These are phyloP conservation scores for Taenioides sp. DNA, from an alignment of 2,797 vertebrate genomes.

Conservation along the genomic window DNA sequence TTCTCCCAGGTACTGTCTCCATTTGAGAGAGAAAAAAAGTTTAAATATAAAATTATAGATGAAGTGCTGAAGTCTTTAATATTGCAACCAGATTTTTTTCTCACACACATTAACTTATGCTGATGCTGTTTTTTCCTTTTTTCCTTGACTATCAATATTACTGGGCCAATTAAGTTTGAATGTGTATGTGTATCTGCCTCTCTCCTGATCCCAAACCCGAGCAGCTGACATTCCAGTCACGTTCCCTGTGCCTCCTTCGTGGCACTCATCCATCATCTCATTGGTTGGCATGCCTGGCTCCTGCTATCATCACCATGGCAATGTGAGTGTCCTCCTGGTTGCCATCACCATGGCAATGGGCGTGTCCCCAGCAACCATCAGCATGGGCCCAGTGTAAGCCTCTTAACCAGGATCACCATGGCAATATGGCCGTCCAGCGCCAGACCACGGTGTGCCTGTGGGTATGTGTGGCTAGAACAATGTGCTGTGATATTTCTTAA, in stretches of 20 bases:
- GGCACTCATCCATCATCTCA: slow-evolving; percentile 77
- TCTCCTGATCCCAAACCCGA: slow-evolving; percentile 46
- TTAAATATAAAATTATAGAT: too few species aligned
- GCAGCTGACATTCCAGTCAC: slow-evolving; percentile 65
- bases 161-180: slow-evolving; percentile 6
- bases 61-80: background rate
- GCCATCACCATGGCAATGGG: slow-evolving; percentile 79
- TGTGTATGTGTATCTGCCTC: slow-evolving; percentile 4
- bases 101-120: background rate
- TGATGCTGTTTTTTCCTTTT: background rate
- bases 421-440: slow-evolving; percentile 64
- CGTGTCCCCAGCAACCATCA: slow-evolving; percentile 78
- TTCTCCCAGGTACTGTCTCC: too few species aligned
- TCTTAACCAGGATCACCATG: slow-evolving; percentile 78
- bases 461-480: slow-evolving; percentile 24
- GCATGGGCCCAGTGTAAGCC: slow-evolving; percentile 77
- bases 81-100: background rate
- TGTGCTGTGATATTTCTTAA: slow-evolving; percentile 24
- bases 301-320: slow-evolving; percentile 79
- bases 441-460: slow-evolving; percentile 41
- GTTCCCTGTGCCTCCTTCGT: slow-evolving; percentile 70
- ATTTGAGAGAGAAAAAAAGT: too few species aligned
- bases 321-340: slow-evolving; percentile 76
- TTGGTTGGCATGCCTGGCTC: slow-evolving; percentile 76
- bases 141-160: background rate